These are phyloP conservation scores for Hyperoplus lanceolatus DNA, from an alignment of 2,797 vertebrate genomes.

Conservation along the genomic window DNA sequence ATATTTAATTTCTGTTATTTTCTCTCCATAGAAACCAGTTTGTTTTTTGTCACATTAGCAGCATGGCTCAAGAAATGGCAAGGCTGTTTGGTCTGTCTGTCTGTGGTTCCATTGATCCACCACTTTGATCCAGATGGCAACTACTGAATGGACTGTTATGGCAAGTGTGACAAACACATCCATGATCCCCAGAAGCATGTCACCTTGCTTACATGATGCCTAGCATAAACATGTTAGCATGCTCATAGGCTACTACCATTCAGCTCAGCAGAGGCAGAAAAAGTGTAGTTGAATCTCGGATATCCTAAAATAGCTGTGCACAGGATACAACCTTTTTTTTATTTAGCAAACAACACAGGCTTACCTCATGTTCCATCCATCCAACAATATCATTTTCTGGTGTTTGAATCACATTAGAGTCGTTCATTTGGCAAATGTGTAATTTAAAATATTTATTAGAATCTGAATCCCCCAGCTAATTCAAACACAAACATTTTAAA, in stretches of 20 bases:
- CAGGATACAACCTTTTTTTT: not conserved
- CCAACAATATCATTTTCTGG: not conserved
- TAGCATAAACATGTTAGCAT: slow-evolving; percentile 12
- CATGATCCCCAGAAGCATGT: not conserved
- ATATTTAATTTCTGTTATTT: slow-evolving; percentile 71
- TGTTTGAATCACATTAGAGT: not conserved
- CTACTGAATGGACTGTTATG: slow-evolving; percentile 1
- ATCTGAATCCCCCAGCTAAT: not conserved
- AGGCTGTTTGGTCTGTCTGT: not conserved
- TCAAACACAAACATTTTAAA: not conserved
- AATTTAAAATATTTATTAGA: not conserved
- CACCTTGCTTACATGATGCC: slow-evolving; percentile 15
- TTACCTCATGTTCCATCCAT: slow-evolving; percentile 1
- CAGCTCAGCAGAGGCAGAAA: not conserved
- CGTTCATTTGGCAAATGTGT: not conserved
- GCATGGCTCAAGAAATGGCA: slow-evolving; percentile 37
- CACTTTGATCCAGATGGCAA: not conserved
- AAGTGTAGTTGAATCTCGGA: not conserved
- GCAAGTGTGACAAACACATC: not conserved
- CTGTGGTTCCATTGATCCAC: slow-evolving; percentile 1
- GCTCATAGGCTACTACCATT: slow-evolving; percentile 13
- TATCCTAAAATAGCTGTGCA: slow-evolving; percentile 13
- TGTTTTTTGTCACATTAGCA: slow-evolving; percentile 61
- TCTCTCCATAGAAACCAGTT: slow-evolving; percentile 72
- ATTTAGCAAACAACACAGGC: slow-evolving; percentile 2